phyloP scores from a whole-genome alignment of 1,140 invertebrate genomes.

The Manduca sexta region DNA sequence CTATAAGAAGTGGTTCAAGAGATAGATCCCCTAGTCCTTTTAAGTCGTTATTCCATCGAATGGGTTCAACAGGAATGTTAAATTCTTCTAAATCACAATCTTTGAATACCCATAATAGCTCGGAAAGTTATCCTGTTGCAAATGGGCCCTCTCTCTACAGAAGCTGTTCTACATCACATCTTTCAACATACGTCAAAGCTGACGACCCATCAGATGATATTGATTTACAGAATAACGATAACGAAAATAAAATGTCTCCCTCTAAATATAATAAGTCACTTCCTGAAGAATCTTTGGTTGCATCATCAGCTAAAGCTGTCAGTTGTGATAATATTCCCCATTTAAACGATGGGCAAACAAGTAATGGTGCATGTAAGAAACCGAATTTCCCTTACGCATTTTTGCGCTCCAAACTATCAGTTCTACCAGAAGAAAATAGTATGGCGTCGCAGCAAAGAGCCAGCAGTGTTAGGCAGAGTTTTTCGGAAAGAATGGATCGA shows the following conservation, averaged over 20 bases:
- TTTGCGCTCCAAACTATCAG: slow-evolving; percentile 81
- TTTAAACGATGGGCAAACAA: slow-evolving; percentile 57
- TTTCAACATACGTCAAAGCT: slow-evolving; percentile 84
- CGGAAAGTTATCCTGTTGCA: slow-evolving; percentile 64
- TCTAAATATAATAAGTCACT: slow-evolving; percentile 40
- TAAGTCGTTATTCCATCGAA: slow-evolving; percentile 82
- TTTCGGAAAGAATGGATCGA: slow-evolving; percentile 65
- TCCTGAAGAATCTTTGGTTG: slow-evolving; percentile 55
- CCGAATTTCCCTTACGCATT: slow-evolving; percentile 86
- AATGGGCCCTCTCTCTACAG: slow-evolving; percentile 76
- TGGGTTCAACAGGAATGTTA: slow-evolving; percentile 84
- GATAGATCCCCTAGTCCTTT: slow-evolving; percentile 78
- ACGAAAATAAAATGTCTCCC: slow-evolving; percentile 56
- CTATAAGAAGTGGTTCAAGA: slow-evolving; percentile 61
- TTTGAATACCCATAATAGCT: slow-evolving; percentile 57
- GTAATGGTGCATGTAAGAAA: slow-evolving; percentile 69
- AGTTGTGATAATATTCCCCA: slow-evolving; percentile 78
- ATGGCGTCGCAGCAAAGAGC: slow-evolving; percentile 70
- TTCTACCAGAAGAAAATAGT: slow-evolving; percentile 82
- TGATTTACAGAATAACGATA: slow-evolving; percentile 74
- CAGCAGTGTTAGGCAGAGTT: slow-evolving; percentile 61
- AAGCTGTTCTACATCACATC: slow-evolving; percentile 83
- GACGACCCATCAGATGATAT: slow-evolving; percentile 86
- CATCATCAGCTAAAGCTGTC: slow-evolving; percentile 74
- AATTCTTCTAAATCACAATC: slow-evolving; percentile 75